Conservation (phyloP, 1,140 invertebrate species). For the Lepidurus couesii region DNA sequence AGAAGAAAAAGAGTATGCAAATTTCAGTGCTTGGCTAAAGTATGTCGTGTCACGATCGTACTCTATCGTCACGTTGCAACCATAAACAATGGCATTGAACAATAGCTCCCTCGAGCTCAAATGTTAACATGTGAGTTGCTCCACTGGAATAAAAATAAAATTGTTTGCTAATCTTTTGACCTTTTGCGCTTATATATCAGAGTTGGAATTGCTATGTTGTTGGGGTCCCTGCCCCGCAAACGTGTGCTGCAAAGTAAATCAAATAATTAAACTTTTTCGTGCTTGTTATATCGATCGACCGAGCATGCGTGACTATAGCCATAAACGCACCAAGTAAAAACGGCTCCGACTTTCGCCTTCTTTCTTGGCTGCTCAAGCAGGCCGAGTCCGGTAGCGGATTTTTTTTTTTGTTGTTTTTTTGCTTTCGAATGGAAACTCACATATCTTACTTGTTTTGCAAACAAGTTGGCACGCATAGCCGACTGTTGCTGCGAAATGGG, state of each 20-base stretch:
- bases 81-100: not conserved
- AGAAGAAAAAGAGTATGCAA: too few species aligned
- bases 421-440: not conserved
- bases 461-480: too few species aligned
- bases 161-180: not conserved
- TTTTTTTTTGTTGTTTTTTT: not conserved
- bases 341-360: not conserved
- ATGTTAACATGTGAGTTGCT: not conserved
- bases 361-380: conserved; percentile 1
- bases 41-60: not conserved
- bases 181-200: not conserved
- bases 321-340: conserved; percentile 1
- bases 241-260: not conserved
- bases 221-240: not conserved
- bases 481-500: too few species aligned
- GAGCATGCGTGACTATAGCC: not conserved
- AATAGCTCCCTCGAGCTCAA: not conserved
- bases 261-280: not conserved
- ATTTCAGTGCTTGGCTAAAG: too few species aligned
- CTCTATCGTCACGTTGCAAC: not conserved
- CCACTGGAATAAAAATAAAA: not conserved
- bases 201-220: not conserved
- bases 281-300: not conserved
- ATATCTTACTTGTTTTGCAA: too few species aligned
- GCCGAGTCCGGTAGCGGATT: not conserved